These are phyloP conservation scores for Tolmerus cingulatus DNA, from an alignment of 2,888 invertebrate genomes.

Conservation along the genomic window DNA sequence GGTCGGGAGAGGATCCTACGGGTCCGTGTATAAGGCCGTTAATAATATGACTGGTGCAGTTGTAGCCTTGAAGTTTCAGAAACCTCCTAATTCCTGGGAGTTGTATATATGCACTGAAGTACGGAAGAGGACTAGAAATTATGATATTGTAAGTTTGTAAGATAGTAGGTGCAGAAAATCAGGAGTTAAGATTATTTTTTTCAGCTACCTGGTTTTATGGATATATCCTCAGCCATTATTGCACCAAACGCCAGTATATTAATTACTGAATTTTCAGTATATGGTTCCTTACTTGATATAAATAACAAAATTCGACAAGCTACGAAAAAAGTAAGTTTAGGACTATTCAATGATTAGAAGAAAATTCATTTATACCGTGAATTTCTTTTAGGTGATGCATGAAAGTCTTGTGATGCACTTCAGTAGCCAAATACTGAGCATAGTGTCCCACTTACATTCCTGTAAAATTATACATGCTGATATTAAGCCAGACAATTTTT, in stretches of 20 bases:
- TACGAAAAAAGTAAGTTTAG: slow-evolving; percentile 67
- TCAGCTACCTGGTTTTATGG: slow-evolving; percentile 79
- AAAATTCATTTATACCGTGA: background rate
- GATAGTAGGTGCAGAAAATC: slow-evolving; percentile 54
- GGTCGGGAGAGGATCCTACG: slow-evolving; percentile 86
- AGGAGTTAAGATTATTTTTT: background rate
- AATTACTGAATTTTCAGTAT: slow-evolving; percentile 82
- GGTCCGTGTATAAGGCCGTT: slow-evolving; percentile 74
- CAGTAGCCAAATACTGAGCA: slow-evolving; percentile 84
- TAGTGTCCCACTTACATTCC: slow-evolving; percentile 84
- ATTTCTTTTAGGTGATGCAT: slow-evolving; percentile 66
- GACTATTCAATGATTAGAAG: background rate
- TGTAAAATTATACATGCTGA: slow-evolving; percentile 94
- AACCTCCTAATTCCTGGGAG: slow-evolving; percentile 92
- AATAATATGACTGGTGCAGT: slow-evolving; percentile 58
- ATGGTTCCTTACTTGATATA: slow-evolving; percentile 85
- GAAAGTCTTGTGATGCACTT: slow-evolving; percentile 81
- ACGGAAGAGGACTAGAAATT: slow-evolving; percentile 72
- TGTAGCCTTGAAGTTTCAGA: slow-evolving; percentile 86
- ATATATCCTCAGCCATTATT: slow-evolving; percentile 78
- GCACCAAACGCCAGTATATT: slow-evolving; percentile 85
- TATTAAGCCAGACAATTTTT: slow-evolving; percentile 95
- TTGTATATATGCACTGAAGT: slow-evolving; percentile 90
- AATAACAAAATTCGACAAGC: slow-evolving; percentile 78
- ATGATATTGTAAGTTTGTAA: slow-evolving; percentile 65